Evolutionary conservation across 1,140 invertebrate genomes (phyloP).

Genomic region (Schlechtendalia chinensis): DNA sequence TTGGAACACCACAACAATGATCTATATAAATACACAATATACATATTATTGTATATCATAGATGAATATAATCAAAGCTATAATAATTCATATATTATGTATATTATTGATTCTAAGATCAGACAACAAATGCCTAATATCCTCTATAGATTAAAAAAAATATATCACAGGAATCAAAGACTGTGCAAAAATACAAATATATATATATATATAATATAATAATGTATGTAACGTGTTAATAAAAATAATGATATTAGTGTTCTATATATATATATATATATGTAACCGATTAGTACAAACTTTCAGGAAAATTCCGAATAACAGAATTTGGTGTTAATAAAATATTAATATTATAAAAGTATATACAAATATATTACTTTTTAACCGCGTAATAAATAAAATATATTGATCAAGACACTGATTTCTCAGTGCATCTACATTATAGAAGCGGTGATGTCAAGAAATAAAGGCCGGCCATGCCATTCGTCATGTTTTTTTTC

Average conservation of each 20-base stretch:
- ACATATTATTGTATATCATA: background rate
- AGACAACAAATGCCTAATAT: slow-evolving; percentile 14
- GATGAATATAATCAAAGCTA: background rate
- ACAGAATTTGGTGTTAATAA: slow-evolving; percentile 46
- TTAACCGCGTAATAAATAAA: slow-evolving; percentile 46
- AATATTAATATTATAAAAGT: slow-evolving; percentile 45
- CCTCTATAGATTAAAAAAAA: background rate
- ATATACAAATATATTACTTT: slow-evolving; percentile 47
- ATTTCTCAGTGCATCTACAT: slow-evolving; percentile 48
- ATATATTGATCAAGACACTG: slow-evolving; percentile 41
- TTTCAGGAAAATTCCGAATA: slow-evolving; percentile 42
- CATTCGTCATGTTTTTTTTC: slow-evolving; percentile 47
- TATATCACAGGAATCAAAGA: slow-evolving; percentile 45
- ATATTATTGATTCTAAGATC: slow-evolving; percentile 20
- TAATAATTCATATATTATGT: too few relatives aligned
- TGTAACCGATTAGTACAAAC: slow-evolving; percentile 47
- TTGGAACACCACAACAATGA: background rate
- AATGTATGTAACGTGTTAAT: slow-evolving; percentile 24
- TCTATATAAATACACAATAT: background rate
- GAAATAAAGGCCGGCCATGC: slow-evolving; percentile 46
- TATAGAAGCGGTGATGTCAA: slow-evolving; percentile 48
- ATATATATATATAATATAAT: background rate
- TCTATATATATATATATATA: slow-evolving; percentile 43
- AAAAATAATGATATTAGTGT: slow-evolving; percentile 38
- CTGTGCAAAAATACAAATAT: slow-evolving; percentile 43